Percentiles rank a stretch among this genome's conserved stretches.
Conservation (phyloP, 2,888 invertebrate species). For the Andrena haemorrhoa region DNA sequence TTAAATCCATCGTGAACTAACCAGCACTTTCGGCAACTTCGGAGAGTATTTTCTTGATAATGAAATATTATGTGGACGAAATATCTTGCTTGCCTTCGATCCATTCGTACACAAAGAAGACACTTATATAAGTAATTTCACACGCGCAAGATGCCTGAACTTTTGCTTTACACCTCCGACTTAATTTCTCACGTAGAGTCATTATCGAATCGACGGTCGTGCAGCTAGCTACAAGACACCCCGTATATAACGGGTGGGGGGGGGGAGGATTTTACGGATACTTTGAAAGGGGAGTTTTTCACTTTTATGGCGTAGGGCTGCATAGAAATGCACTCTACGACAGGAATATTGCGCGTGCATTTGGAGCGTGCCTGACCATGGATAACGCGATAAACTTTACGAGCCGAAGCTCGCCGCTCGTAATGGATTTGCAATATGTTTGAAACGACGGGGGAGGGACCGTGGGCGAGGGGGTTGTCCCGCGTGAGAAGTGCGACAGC, state of each 20-base stretch:
- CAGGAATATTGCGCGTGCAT: constrained; percentile 66
- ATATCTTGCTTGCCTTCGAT: neutral
- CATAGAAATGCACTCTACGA: constrained; percentile 70
- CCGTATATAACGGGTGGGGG: constrained; percentile 12
- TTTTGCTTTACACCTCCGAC: neutral
- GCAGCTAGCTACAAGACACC: constrained; percentile 1
- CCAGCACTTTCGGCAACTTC: neutral
- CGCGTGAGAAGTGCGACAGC: constrained; percentile 66
- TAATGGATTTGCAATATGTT: constrained; percentile 77
- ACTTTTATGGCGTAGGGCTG: constrained; percentile 66
- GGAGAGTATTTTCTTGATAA: neutral
- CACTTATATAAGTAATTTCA: too few relatives aligned
- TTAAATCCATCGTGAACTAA: neutral
- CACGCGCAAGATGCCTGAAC: neutral
- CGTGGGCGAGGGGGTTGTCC: neutral
- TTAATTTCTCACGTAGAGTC: neutral
- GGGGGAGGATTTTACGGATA: constrained; percentile 55
- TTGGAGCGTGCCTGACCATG: constrained; percentile 71
- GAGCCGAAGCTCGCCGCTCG: constrained; percentile 67
- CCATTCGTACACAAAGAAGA: too few relatives aligned
- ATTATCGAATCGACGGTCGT: neutral
- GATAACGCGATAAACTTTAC: constrained; percentile 75
- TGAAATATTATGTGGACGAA: neutral
- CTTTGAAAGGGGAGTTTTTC: constrained; percentile 67
- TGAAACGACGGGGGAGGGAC: constrained; percentile 54